A percentile compares a stretch with the other conserved stretches of the same genome.
These are phyloP conservation scores for Sinohyriopsis cumingii DNA, from an alignment of 2,888 invertebrate species.

Conservation along the genomic window DNA sequence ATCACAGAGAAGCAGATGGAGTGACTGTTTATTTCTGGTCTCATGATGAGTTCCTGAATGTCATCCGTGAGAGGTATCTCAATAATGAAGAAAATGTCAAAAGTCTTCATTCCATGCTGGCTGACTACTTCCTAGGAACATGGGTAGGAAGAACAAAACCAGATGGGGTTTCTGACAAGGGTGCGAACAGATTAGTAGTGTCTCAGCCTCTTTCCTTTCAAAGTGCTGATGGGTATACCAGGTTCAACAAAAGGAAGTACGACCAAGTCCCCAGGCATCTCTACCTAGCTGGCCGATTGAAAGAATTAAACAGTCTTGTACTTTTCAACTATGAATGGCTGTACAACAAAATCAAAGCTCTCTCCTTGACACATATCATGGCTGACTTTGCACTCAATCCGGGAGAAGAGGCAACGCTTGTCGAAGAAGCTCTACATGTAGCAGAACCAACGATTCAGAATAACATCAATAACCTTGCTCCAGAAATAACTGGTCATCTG, in stretches of 20 bases:
- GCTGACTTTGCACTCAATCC: constrained; percentile 66
- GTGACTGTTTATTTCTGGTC: constrained; percentile 59
- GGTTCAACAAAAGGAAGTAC: constrained; percentile 68
- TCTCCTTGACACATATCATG: constrained; percentile 66
- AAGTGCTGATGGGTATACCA: constrained; percentile 25
- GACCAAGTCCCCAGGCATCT: constrained; percentile 69
- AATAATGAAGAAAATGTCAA: constrained; percentile 32
- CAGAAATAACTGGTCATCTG: constrained; percentile 68
- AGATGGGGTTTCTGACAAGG: constrained; percentile 14
- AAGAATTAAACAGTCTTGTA: constrained; percentile 64
- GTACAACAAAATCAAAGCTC: constrained; percentile 67
- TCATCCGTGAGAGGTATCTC: constrained; percentile 56
- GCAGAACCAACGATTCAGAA: constrained; percentile 58
- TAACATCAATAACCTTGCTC: constrained; percentile 64
- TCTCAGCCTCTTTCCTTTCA: constrained; percentile 60
- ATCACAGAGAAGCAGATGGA: constrained; percentile 54
- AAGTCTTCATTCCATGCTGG: constrained; percentile 62
- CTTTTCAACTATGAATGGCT: constrained; percentile 71
- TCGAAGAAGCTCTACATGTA: constrained; percentile 62
- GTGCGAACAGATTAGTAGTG: constrained; percentile 43
- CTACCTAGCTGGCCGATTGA: constrained; percentile 60
- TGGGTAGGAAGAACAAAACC: constrained; percentile 59
- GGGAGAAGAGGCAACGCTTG: constrained; percentile 61
- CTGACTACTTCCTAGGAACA: constrained; percentile 69
- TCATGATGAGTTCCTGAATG: constrained; percentile 52